Conservation (phyloP, 2,888 invertebrate species). For the Asteroscopus sphinx region DNA sequence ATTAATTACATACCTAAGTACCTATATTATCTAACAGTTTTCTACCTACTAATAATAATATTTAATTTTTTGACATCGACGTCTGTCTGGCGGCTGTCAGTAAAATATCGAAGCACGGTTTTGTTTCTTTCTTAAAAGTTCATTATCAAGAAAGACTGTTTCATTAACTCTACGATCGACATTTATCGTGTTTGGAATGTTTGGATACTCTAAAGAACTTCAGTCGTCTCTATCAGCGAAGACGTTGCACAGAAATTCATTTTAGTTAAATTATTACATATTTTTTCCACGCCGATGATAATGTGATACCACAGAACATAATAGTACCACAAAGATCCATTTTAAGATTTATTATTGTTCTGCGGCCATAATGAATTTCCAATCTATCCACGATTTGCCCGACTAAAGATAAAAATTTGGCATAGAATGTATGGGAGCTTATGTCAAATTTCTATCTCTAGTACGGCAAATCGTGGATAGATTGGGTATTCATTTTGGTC, state of each 20-base stretch:
- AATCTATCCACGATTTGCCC: too few relatives aligned
- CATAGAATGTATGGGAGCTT: too few relatives aligned
- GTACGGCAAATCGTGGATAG: too few relatives aligned
- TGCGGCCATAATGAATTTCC: too few relatives aligned
- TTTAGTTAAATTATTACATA: constrained; percentile 36
- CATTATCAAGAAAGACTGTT: constrained; percentile 32
- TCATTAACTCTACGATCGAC: constrained; percentile 29
- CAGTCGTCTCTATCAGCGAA: constrained; percentile 3
- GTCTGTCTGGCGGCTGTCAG: too few relatives aligned
- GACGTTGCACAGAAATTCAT: constrained; percentile 29
- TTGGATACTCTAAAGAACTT: constrained; percentile 33
- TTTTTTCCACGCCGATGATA: constrained; percentile 26
- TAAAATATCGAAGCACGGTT: constrained; percentile 2
- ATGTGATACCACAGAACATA: constrained; percentile 38
- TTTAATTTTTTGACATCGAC: too few relatives aligned
- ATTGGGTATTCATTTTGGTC: too few relatives aligned
- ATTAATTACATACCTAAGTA: too few relatives aligned
- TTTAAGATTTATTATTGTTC: constrained; percentile 53
- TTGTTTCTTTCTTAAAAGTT: constrained; percentile 27
- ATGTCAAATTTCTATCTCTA: too few relatives aligned
- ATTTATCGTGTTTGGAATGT: constrained; percentile 23
- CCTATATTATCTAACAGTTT: too few relatives aligned
- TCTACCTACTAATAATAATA: too few relatives aligned
- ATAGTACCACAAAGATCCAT: constrained; percentile 34
- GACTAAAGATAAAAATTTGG: too few relatives aligned